Evolutionary conservation across 1,140 invertebrate species (phyloP).

Genomic region (Drosophila erecta): DNA sequence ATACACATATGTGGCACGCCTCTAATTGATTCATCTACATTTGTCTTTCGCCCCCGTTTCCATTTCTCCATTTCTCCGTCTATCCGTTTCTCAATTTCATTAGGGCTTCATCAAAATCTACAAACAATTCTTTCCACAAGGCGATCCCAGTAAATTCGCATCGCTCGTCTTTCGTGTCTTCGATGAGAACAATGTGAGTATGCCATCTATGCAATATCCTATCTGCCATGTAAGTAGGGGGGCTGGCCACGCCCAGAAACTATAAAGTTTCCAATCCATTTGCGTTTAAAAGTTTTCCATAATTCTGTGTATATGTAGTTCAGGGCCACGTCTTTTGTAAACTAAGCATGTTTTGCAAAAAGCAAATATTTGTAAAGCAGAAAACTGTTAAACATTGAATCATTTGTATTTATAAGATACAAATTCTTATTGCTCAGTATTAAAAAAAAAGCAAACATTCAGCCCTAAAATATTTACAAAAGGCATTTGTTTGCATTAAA

Average conservation of each 20-base stretch:
- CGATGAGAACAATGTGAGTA: conserved; percentile 98
- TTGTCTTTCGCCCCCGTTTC: conserved; percentile 8
- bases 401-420: no score
- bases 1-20: conserved; percentile 28
- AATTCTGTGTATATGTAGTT: not conserved
- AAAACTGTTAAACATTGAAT: no score
- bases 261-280: not conserved
- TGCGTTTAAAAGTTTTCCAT: not conserved
- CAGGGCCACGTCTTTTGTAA: no score
- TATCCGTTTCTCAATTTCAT: conserved; percentile 2
- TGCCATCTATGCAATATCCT: conserved; percentile 1
- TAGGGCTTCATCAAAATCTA: conserved; percentile 99
- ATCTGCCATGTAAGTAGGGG: not conserved
- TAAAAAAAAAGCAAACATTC: no score
- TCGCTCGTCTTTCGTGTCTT: conserved; percentile 98
- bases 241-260: conserved; percentile 18
- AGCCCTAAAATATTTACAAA: no score
- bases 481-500: no score
- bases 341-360: no score
- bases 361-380: no score
- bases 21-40: conserved; percentile 53
- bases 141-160: conserved; percentile 98
- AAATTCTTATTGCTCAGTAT: no score
- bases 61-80: not conserved
- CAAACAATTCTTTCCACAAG: conserved; percentile 99